phyloP scores from a whole-genome alignment of 2,113 vertebrate genomes.

The Stomatorhinus ivindoensis region DNA sequence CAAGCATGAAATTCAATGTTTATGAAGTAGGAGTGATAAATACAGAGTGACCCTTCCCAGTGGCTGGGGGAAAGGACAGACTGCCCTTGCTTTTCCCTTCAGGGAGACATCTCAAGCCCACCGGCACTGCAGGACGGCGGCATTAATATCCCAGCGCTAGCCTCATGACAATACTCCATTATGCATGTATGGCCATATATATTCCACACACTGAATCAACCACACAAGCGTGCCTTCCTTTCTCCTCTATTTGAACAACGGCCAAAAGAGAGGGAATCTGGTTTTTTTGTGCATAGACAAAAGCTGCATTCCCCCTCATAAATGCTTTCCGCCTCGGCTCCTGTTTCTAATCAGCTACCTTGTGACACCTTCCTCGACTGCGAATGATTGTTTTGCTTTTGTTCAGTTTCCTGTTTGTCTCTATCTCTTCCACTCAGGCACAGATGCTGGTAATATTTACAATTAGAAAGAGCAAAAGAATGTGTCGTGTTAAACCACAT shows the following conservation, averaged over 20 bases:
- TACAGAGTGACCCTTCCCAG: constrained; percentile 61
- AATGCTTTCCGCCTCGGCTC: constrained; percentile 38
- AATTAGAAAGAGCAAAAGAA: constrained; percentile 52
- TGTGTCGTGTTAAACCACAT: constrained; percentile 42
- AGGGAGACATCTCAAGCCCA: constrained; percentile 59
- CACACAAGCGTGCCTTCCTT: constrained; percentile 48
- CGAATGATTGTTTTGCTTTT: constrained; percentile 59
- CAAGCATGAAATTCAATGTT: constrained; percentile 16
- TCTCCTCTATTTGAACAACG: constrained; percentile 53
- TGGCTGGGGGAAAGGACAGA: constrained; percentile 51
- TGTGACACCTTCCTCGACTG: constrained; percentile 55
- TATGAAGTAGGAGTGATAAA: constrained; percentile 49
- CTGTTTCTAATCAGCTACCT: constrained; percentile 56
- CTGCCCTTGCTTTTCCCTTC: constrained; percentile 54
- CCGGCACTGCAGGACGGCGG: constrained; percentile 52
- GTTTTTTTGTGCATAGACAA: constrained; percentile 36
- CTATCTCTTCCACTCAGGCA: constrained; percentile 55
- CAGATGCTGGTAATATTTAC: constrained; percentile 58
- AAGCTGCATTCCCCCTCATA: constrained; percentile 13
- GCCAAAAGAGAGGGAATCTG: constrained; percentile 43
- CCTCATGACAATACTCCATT: constrained; percentile 63
- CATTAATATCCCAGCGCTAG: constrained; percentile 64
- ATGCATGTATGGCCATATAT: constrained; percentile 60
- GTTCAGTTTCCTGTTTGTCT: constrained; percentile 51
- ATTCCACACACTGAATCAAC: constrained; percentile 66